Evolutionary conservation across 1,140 invertebrate genomes (phyloP).

Genomic region (Eumaeus atala): DNA sequence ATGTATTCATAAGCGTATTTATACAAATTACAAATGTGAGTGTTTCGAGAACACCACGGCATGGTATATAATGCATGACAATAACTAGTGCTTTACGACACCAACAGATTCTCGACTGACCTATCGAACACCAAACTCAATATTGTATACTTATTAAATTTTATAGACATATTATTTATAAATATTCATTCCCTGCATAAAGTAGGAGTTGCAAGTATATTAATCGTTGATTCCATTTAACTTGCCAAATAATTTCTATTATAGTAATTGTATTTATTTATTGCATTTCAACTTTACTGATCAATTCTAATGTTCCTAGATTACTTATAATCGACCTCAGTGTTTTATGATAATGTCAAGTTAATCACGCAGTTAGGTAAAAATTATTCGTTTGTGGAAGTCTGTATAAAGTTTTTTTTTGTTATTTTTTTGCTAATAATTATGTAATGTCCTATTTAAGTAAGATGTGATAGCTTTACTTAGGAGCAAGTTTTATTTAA

Average conservation of each 20-base stretch:
- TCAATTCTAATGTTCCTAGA: conserved; percentile 59
- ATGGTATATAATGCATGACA: conserved; percentile 64
- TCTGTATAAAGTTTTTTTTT: conserved; percentile 55
- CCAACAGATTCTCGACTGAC: conserved; percentile 1
- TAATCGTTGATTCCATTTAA: conserved; percentile 37
- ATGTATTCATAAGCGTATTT: conserved; percentile 23
- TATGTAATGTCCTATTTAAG: conserved; percentile 41
- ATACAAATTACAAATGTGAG: conserved; percentile 21
- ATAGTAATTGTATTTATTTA: conserved; percentile 33
- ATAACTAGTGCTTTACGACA: conserved; percentile 65
- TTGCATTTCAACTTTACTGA: conserved; percentile 44
- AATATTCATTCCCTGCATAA: conserved; percentile 36
- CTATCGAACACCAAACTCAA: conserved; percentile 1
- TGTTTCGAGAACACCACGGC: conserved; percentile 22
- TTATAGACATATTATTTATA: no score
- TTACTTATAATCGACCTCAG: conserved; percentile 41
- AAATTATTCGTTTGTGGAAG: conserved; percentile 47
- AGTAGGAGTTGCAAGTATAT: conserved; percentile 5
- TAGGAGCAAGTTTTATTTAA: conserved; percentile 69
- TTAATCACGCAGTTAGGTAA: conserved; percentile 41
- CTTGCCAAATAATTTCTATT: conserved; percentile 57
- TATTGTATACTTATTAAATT: neutral
- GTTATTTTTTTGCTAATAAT: conserved; percentile 60
- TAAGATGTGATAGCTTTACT: conserved; percentile 72
- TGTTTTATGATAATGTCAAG: conserved; percentile 37